These are phyloP conservation scores for Melospiza melodia DNA, from an alignment of 2,113 vertebrate genomes.

Conservation along the genomic window DNA sequence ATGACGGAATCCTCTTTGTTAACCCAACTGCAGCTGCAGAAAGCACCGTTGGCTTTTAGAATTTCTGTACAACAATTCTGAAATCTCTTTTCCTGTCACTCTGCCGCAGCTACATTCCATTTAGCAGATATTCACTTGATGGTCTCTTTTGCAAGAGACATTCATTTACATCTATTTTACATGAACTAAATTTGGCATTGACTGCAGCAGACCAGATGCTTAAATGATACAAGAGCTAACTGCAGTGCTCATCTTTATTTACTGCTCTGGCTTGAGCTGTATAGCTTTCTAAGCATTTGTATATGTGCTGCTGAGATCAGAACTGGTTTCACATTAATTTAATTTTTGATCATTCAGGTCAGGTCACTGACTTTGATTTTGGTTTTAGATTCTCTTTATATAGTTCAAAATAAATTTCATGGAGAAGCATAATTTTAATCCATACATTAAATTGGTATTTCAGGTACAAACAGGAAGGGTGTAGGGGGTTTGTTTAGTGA, in stretches of 20 bases:
- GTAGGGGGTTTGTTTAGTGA: neutral
- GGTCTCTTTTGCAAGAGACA: constrained; percentile 31
- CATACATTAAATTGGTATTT: neutral
- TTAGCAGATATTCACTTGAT: constrained; percentile 33
- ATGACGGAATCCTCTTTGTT: neutral
- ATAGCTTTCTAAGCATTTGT: constrained; percentile 42
- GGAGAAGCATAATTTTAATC: neutral
- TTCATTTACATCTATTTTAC: constrained; percentile 63
- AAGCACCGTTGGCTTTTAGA: neutral
- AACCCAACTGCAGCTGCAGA: constrained; percentile 14
- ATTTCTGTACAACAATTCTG: constrained; percentile 17
- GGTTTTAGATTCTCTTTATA: neutral
- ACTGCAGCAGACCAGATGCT: constrained; percentile 49
- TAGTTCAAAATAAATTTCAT: neutral
- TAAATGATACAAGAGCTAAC: constrained; percentile 24
- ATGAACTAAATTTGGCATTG: constrained; percentile 56
- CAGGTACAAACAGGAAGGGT: neutral
- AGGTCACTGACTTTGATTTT: neutral
- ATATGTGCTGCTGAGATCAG: neutral
- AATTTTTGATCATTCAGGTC: neutral
- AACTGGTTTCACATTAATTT: neutral
- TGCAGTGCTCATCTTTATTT: constrained; percentile 12
- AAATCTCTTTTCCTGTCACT: constrained; percentile 7
- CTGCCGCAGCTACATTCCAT: neutral
- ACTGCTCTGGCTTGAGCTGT: constrained; percentile 33